Percentiles rank a stretch among this genome's conserved stretches.
phyloP scores from a whole-genome alignment of 2,888 invertebrate genomes.

The Coelopa pilipes region DNA sequence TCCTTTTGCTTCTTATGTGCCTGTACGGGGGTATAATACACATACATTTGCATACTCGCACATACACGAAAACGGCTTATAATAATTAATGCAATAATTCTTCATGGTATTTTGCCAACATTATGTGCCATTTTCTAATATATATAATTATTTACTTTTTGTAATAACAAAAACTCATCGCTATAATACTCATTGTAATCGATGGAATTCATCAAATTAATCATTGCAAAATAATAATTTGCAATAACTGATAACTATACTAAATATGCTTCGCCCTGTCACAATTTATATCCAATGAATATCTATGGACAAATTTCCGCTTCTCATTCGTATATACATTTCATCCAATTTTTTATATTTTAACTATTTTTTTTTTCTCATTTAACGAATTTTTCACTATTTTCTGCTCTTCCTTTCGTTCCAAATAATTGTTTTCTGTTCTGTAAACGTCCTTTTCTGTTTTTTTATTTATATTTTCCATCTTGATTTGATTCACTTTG shows the following conservation, averaged over 20 bases:
- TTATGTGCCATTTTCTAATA: not conserved
- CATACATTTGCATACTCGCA: conserved; percentile 39
- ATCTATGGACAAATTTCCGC: not conserved
- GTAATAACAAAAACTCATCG: conserved; percentile 7
- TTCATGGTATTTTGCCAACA: not conserved
- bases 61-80: conserved; percentile 17
- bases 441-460: conserved; percentile 35
- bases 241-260: conserved; percentile 1
- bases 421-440: not conserved
- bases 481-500: conserved; percentile 14
- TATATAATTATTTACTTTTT: not conserved
- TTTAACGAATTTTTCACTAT: not conserved
- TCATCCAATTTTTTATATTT: no score
- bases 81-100: conserved; percentile 4
- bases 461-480: conserved; percentile 17
- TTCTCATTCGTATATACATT: conserved; percentile 12
- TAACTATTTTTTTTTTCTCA: not conserved
- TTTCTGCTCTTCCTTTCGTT: conserved; percentile 6
- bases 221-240: conserved; percentile 5
- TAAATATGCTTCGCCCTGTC: conserved; percentile 2
- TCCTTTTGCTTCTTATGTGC: conserved; percentile 66
- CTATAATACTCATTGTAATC: conserved; percentile 19
- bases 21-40: conserved; percentile 59
- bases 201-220: conserved; percentile 1
- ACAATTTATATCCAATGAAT: conserved; percentile 1